Conservation (phyloP, 2,888 invertebrate species). For the Teleogryllus oceanicus region DNA sequence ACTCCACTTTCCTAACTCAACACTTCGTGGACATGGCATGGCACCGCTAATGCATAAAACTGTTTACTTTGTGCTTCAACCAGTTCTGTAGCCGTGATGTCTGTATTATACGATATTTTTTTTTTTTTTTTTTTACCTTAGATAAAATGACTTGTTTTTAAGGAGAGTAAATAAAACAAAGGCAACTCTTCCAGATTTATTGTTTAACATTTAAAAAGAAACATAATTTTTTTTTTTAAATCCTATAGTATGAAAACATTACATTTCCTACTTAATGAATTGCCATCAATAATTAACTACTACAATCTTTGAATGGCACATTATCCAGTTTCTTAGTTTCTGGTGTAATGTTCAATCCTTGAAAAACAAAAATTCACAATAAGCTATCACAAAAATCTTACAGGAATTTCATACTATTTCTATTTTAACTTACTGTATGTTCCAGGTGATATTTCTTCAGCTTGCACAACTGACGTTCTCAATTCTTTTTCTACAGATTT, state of each 20-base stretch:
- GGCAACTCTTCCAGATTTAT: too few species aligned
- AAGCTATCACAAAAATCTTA: constrained; percentile 5
- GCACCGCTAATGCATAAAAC: background rate
- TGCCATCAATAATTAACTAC: background rate
- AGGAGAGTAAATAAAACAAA: too few species aligned
- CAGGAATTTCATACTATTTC: background rate
- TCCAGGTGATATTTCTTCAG: constrained; percentile 63
- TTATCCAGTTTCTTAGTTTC: constrained; percentile 64
- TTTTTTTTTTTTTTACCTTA: too few species aligned
- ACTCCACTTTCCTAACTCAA: background rate
- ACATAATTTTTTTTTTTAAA: too few species aligned
- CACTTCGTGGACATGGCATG: background rate
- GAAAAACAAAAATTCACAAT: constrained; percentile 44
- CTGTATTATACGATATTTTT: too few species aligned
- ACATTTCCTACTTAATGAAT: too few species aligned
- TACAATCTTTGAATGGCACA: constrained; percentile 55
- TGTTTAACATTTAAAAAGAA: too few species aligned
- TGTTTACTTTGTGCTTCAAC: too few species aligned
- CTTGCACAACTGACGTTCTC: constrained; percentile 70
- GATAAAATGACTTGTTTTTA: too few species aligned
- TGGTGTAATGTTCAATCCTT: constrained; percentile 59
- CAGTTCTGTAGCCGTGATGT: too few species aligned
- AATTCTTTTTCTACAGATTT: constrained; percentile 67
- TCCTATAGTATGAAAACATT: too few species aligned
- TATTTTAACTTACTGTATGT: constrained; percentile 58